Evolutionary conservation across 2,797 vertebrate genomes (phyloP), one percentile per base, ranked within the genome.

Genomic region (Sebastes itinus): DNA sequence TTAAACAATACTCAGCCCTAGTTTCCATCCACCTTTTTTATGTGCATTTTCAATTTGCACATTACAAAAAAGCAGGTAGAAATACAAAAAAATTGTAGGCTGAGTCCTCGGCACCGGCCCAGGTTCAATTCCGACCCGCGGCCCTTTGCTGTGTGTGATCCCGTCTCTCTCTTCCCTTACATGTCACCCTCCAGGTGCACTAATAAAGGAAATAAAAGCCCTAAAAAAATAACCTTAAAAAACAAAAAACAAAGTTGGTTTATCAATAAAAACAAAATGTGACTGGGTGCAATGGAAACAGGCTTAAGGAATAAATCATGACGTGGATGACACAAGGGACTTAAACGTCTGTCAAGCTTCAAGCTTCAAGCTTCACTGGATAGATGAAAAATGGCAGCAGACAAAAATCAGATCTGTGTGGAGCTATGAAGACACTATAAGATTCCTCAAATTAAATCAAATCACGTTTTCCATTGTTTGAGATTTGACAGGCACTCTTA

Each of bases 161-260:
- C 42, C 6, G 1, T 46, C 42, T 46, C 42, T 46, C 16, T 18
- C 42, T 18, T 0, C 1, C 6, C 6, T 46, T 46, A 3, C 42
- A 0, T 46, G 16, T 18, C 16, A 46, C 0, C 0, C 0, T 18
- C 6, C 1, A 46, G 42, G 0, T 46, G 1, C 42, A 46, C 3
- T 46, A 46, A 46, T 46, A 18, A 46, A 46, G 42, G 42, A 0
- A 46, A 46, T 46, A 46, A 46, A 46, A 46, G 0, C 42, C 6
- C 42, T 46, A 46, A 46, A 46, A 18, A 46, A 18, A 7, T 46
- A 18, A 0, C 16, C 6, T 46, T 46, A 46, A 22, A 54, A 54
- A 55, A 23, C 54, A 55, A 55, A 23, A 54, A 54, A 4, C 49
- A 54, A 54, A 54, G 8, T 54, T 20, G 18, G 56, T 59, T 8